Conservation (phyloP, 37 sponge, comb jelly and placozoan genomes). For the Chondrilla cf. caribensis region DNA sequence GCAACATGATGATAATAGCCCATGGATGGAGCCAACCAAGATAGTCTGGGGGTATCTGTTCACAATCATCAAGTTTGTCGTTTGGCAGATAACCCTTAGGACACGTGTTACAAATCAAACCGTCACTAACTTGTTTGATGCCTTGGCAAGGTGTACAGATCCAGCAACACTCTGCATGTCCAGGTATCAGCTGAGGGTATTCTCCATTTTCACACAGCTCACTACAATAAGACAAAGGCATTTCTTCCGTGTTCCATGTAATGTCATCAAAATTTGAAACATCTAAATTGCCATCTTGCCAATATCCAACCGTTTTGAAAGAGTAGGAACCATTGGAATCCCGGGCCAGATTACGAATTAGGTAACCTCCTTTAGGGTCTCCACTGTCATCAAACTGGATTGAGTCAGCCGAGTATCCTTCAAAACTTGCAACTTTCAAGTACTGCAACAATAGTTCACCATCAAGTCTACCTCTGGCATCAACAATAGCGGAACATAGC, state of each 20-base stretch:
- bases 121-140: constrained; percentile 11
- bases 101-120: constrained; percentile 38
- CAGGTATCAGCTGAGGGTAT: constrained; percentile 5
- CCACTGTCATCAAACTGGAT: constrained; percentile 60
- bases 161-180: constrained; percentile 57
- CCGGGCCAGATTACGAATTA: constrained; percentile 32
- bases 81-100: constrained; percentile 40
- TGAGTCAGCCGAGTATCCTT: constrained; percentile 6
- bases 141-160: constrained; percentile 46
- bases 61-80: constrained; percentile 29
- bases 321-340: neutral
- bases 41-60: constrained; percentile 13
- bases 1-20: constrained; percentile 32
- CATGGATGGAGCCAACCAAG: constrained; percentile 25
- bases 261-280: neutral
- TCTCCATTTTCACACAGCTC: constrained; percentile 39
- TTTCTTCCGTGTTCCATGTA: neutral
- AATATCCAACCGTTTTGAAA: neutral
- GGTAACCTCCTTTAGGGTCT: constrained; percentile 30
- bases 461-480: neutral
- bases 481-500: constrained; percentile 31
- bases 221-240: constrained; percentile 40
- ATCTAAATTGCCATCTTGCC: constrained; percentile 11
- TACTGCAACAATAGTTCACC: constrained; percentile 31
- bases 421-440: constrained; percentile 42